These are phyloP conservation scores for Gorsachius goisagi DNA, from an alignment of 2,113 vertebrate genomes.

Conservation along the genomic window DNA sequence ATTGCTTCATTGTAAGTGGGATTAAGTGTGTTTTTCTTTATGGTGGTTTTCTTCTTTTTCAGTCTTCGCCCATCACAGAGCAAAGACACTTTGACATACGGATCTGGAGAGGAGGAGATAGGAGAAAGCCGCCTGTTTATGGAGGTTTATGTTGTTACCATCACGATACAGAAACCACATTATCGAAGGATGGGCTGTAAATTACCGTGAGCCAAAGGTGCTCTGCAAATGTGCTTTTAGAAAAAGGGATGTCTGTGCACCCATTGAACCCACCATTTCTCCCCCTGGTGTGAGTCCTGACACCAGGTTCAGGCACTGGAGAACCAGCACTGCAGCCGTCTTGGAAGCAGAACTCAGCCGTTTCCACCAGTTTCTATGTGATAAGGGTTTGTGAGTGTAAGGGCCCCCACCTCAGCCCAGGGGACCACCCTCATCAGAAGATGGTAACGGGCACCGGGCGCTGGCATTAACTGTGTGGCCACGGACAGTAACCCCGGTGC, in stretches of 20 bases:
- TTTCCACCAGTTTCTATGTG: not conserved
- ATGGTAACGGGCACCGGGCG: not conserved
- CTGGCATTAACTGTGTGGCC: no score
- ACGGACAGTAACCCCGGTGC: not conserved
- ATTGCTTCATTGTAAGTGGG: conserved; percentile 98
- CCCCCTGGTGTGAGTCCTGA: not conserved
- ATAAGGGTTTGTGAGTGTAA: not conserved
- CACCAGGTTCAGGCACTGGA: not conserved
- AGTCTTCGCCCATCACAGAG: conserved; percentile 93
- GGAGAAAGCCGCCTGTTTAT: not conserved
- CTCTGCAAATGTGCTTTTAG: not conserved
- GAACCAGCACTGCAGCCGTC: not conserved
- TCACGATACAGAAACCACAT: not conserved
- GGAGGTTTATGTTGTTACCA: not conserved
- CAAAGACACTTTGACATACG: conserved; percentile 96
- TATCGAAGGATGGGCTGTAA: not conserved
- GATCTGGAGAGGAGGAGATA: conserved; percentile 72
- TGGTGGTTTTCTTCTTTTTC: conserved; percentile 99
- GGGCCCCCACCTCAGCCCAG: not conserved
- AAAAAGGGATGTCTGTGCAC: not conserved
- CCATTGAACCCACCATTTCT: not conserved
- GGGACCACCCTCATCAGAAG: not conserved
- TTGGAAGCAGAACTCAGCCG: not conserved
- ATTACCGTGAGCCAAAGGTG: not conserved
- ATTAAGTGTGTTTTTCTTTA: conserved; percentile 97